Conservation (phyloP, 2,888 invertebrate species). For the Thymelicus sylvestris region DNA sequence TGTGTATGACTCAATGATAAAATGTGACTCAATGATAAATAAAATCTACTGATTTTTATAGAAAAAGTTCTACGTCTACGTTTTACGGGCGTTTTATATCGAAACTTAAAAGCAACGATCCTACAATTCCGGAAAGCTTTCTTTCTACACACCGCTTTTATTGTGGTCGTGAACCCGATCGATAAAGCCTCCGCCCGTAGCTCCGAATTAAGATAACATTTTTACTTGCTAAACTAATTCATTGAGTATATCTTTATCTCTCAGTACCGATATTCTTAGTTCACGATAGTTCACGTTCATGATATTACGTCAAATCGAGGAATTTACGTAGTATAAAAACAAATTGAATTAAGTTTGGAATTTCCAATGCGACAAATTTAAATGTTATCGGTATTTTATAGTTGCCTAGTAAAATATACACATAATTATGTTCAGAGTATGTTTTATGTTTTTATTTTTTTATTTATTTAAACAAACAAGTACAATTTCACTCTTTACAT, state of each 20-base stretch:
- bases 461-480: no score
- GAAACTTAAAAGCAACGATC: constrained; percentile 41
- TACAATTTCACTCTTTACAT: no score
- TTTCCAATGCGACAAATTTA: neutral
- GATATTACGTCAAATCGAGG: constrained; percentile 16
- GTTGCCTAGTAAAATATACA: no score
- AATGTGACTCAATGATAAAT: no score
- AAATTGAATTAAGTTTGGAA: neutral
- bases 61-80: constrained; percentile 10
- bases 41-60: neutral
- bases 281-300: constrained; percentile 31
- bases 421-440: no score
- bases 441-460: no score
- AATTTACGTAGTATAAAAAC: constrained; percentile 16
- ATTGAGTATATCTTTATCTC: constrained; percentile 47
- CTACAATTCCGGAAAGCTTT: constrained; percentile 50
- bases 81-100: constrained; percentile 36
- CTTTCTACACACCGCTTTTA: constrained; percentile 59
- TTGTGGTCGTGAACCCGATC: constrained; percentile 55
- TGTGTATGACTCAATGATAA: neutral
- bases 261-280: constrained; percentile 35
- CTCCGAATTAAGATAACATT: constrained; percentile 75
- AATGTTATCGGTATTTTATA: no score
- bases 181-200: constrained; percentile 57
- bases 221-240: constrained; percentile 73